phyloP scores from a whole-genome alignment of 2,888 invertebrate species.

The Folsomia manolachei region DNA sequence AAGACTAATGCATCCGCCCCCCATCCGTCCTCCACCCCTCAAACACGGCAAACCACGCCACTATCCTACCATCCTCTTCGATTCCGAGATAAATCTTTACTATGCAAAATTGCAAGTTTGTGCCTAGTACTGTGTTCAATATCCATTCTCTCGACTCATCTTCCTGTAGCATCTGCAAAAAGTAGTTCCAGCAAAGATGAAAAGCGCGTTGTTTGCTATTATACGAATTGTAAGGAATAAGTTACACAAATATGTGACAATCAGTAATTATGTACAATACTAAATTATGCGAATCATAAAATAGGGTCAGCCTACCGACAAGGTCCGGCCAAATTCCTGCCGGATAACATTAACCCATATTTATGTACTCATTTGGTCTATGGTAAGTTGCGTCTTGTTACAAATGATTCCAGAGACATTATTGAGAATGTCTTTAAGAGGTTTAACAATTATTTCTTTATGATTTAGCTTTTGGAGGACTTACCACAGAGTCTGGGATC shows the following conservation, averaged over 20 bases:
- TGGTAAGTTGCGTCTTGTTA: too few species aligned
- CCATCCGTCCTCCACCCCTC: neutral
- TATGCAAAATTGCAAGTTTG: neutral
- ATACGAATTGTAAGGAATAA: too few species aligned
- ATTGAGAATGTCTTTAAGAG: too few species aligned
- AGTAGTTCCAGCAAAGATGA: conserved; percentile 52
- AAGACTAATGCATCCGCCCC: neutral
- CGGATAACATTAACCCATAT: conserved; percentile 92
- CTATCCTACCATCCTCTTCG: neutral
- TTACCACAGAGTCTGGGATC: conserved; percentile 84
- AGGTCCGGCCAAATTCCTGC: conserved; percentile 84
- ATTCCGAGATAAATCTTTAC: neutral
- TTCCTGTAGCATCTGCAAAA: neutral
- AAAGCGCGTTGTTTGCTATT: conserved; percentile 82
- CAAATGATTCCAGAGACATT: too few species aligned
- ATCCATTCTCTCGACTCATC: conserved; percentile 5
- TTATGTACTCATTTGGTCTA: conserved; percentile 89
- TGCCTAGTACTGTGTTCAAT: conserved; percentile 46
- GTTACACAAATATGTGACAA: too few species aligned
- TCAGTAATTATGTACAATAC: too few species aligned
- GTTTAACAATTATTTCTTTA: too few species aligned
- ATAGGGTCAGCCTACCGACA: conserved; percentile 84
- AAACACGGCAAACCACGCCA: too few species aligned
- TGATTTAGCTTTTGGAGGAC: conserved; percentile 90
- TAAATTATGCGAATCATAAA: too few species aligned